A percentile compares a stretch with the other conserved stretches of the same genome.
These are phyloP conservation scores for Acleris sparsana DNA, from an alignment of 2,888 invertebrate species.

Conservation along the genomic window DNA sequence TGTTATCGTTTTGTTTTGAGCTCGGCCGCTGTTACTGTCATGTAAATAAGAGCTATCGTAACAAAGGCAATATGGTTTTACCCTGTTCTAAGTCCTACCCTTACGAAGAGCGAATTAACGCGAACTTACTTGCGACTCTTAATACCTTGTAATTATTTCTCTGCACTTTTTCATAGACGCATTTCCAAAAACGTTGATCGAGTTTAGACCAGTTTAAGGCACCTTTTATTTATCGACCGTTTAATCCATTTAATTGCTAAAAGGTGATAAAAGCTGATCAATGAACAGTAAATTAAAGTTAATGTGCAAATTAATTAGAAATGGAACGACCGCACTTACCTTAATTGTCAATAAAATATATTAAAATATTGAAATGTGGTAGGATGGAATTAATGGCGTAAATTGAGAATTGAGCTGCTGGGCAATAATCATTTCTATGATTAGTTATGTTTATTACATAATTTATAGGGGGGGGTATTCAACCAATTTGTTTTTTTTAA, in stretches of 20 bases:
- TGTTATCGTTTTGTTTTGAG: no score
- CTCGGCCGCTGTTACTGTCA: no score
- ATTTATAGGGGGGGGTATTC: no score
- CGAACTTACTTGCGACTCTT: no score
- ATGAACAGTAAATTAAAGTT: constrained; percentile 30
- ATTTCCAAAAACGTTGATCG: constrained; percentile 17
- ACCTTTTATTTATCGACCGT: constrained; percentile 14
- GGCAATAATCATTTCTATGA: neutral
- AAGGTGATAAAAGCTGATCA: constrained; percentile 33
- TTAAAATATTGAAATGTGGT: constrained; percentile 24
- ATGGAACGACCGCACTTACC: constrained; percentile 33
- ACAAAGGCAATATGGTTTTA: no score
- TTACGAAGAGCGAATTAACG: no score
- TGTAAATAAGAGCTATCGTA: no score
- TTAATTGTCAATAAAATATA: constrained; percentile 31
- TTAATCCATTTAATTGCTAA: constrained; percentile 3
- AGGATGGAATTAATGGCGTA: neutral
- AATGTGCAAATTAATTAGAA: constrained; percentile 41
- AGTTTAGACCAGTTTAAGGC: constrained; percentile 12
- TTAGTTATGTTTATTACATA: no score
- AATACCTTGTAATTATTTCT: no score
- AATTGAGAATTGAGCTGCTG: constrained; percentile 4
- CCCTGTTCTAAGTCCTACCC: no score
- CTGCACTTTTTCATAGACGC: neutral
- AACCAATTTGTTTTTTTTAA: no score